Percentiles rank a stretch among this genome's conserved stretches.
Evolutionary conservation across 2,113 vertebrate genomes (phyloP).

Genomic region (Lutjanus erythropterus): DNA sequence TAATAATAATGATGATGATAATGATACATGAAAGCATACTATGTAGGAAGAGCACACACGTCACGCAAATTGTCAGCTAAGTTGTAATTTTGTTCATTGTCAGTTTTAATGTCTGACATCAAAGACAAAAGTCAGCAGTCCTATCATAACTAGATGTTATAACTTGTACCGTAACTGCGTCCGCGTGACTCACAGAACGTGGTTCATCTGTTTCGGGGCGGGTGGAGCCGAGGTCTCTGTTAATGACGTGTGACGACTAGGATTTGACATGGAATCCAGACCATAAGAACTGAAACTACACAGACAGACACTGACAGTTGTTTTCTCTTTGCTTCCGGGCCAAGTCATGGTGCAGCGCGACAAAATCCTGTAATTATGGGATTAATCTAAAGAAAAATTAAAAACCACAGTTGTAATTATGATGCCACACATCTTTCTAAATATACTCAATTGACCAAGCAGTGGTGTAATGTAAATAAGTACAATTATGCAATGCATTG

Average conservation of each 20-base stretch:
- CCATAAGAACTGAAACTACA: background rate
- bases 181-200: slow-evolving; percentile 43
- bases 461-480: background rate
- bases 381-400: background rate
- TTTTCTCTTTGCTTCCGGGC: background rate
- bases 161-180: background rate
- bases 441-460: background rate
- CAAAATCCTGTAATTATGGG: too few relatives aligned
- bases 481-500: background rate
- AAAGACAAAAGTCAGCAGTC: accelerated
- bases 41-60: background rate
- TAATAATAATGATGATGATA: too few relatives aligned
- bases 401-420: background rate
- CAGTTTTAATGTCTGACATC: background rate
- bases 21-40: too few relatives aligned
- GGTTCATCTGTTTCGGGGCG: background rate
- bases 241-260: background rate
- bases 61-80: background rate
- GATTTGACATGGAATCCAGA: background rate
- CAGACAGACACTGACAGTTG: background rate
- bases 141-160: too few relatives aligned
- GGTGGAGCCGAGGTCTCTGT: background rate
- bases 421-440: background rate
- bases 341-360: background rate
- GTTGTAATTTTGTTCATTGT: background rate